Base-by-base conservation (phyloP, 2,888 invertebrate genomes). In the Patella ulyssiponensis region DNA sequence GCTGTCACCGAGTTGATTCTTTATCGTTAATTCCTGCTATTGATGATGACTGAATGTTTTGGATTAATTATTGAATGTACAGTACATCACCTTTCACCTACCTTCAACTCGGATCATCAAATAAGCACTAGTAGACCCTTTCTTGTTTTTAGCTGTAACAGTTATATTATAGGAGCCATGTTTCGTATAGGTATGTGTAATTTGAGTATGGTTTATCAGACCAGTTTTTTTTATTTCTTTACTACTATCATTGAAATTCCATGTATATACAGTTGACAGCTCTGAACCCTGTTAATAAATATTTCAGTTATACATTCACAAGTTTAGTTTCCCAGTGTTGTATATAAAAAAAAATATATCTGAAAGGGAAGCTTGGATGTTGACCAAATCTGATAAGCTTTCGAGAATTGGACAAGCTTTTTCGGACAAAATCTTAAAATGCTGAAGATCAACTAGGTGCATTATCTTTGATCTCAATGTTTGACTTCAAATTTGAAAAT, bases 131-230 rank as follows among this genome's bases (percentile, higher is more conserved):
- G 69, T 74, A 23, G 53, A 74, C 15, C 88, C 88, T 69, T 84
- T 82, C 14, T 51, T 56, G 76, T 88, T 89, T 44, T 74, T 80
- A 51, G 88, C 89, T 9, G 79, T 81, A 9, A 87, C 87, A 11
- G 76, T 82, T 71, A 89, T 82, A 20, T 79, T 81, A 79, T 84
- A 86, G 14, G 76, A 77, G 3, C 88, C 88, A n/a, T 81, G 74
- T 11, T 80, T 76, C 14, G 54, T 23, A 74, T 84, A 89, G 12
- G 73, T 82, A 69, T 84, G 83, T 2, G 77, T 84, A 73, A 83
- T 74, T 14, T 74, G 58, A 17, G 81, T 71, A 0, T 83, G 83
- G 20, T 81, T 79, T 9, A 81, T 54, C 3, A 86, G 76, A 4
- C 86, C 86, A 27, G 74, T 77, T 12, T 78, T 72, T 17, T 69